Percentiles rank a stretch among this genome's conserved stretches.
phyloP scores from a whole-genome alignment of 2,888 invertebrate genomes.

The Xanthostigma xanthostigma region DNA sequence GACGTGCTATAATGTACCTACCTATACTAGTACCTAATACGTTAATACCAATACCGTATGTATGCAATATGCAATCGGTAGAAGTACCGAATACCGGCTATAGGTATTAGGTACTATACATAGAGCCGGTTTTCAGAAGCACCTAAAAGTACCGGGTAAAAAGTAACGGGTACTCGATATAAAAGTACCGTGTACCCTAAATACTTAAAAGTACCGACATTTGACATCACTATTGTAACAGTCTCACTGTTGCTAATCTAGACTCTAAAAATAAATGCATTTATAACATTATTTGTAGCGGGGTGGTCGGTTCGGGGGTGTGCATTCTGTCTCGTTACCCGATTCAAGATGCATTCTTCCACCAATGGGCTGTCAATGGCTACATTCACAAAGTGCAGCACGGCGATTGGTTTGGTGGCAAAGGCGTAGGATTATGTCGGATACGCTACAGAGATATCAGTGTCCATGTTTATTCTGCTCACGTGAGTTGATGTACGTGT shows the following conservation, averaged over 20 bases:
- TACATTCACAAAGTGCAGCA: constrained; percentile 91
- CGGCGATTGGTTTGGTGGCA: constrained; percentile 98
- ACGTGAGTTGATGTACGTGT: constrained; percentile 46
- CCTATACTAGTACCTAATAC: too few relatives aligned
- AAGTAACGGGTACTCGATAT: too few relatives aligned
- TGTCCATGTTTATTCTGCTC: constrained; percentile 82
- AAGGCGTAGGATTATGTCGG: constrained; percentile 76
- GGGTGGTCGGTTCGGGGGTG: constrained; percentile 82
- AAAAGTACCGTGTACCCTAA: too few relatives aligned
- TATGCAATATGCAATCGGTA: too few relatives aligned
- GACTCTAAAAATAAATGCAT: neutral
- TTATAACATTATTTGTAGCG: constrained; percentile 39
- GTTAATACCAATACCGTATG: too few relatives aligned
- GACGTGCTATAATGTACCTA: too few relatives aligned
- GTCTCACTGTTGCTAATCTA: neutral
- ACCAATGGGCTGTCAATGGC: constrained; percentile 94
- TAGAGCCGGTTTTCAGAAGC: too few relatives aligned
- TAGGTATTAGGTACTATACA: too few relatives aligned
- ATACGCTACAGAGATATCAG: constrained; percentile 49
- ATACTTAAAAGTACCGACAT: too few relatives aligned
- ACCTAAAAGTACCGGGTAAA: too few relatives aligned
- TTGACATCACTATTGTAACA: too few relatives aligned
- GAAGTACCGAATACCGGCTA: too few relatives aligned
- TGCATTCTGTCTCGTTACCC: constrained; percentile 73
- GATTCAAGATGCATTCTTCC: constrained; percentile 76